phyloP scores from a whole-genome alignment of 92 coral and sea anemone genomes.

The Parazoanthus swiftii region DNA sequence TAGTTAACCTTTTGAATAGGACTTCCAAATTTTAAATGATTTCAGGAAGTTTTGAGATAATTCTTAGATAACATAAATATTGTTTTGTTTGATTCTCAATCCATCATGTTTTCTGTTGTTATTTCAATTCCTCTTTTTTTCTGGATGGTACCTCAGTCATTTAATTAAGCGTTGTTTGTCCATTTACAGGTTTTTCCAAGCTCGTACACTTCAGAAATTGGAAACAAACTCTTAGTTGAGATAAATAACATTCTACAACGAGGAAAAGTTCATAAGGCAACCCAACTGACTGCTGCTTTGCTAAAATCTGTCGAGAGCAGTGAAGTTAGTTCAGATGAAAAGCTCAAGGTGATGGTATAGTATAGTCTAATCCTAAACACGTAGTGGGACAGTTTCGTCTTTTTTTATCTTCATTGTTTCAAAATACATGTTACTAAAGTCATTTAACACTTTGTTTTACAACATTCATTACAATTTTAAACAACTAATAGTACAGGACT shows the following conservation, averaged over 20 bases:
- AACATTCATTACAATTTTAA: background rate
- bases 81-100: too few species aligned
- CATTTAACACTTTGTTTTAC: background rate
- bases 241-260: background rate
- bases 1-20: too few species aligned
- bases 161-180: background rate
- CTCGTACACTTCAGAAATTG: background rate
- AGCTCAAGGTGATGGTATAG: background rate
- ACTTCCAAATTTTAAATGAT: too few species aligned
- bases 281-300: background rate
- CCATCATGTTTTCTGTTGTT: too few species aligned
- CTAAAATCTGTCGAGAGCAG: background rate
- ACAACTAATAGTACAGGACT: background rate
- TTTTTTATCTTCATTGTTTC: too few species aligned
- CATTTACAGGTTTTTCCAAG: background rate
- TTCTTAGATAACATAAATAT: too few species aligned
- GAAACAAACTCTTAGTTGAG: background rate
- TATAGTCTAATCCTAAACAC: background rate
- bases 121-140: too few species aligned
- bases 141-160: too few species aligned
- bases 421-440: too few species aligned
- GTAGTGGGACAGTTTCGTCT: too few species aligned
- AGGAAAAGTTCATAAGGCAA: constrained; percentile 7
- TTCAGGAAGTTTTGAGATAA: too few species aligned
- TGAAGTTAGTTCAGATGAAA: background rate